Base-by-base conservation (phyloP, 1,140 invertebrate species). In the Hycleus cichorii region DNA sequence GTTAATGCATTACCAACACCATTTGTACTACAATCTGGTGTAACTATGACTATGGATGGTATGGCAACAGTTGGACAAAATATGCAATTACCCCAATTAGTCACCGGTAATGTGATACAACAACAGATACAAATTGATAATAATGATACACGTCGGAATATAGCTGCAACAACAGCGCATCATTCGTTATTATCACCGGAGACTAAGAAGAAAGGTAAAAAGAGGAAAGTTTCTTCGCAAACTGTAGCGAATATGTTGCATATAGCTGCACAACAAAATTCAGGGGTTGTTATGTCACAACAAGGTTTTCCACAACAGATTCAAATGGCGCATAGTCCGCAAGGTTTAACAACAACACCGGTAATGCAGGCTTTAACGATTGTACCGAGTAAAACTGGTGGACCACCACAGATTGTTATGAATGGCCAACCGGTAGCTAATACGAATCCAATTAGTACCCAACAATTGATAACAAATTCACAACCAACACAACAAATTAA, bases 1-100 rank as follows among this genome's bases (percentile, higher is more conserved):
- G 85, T 93, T 1, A 93, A 93, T 66, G 85, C 89, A 0, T 77
- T 93, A 59, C 86, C 87, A 59, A 81, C 87, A 12, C 88, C 89
- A 0, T 87, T 90, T 47, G 81, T 90, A 6, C 82, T 93, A 47
- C 89, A 89, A 73, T 86, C 86, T 3, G 81, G 87, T 3, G 83
- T 87, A 18, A 75, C 78, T 46, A 82, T 86, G 75, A 77, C 82
- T 3, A 77, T 85, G 5, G 84, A 89, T 74, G 83, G 85, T 57
- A 69, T 83, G 10, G 78, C 76, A 77, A 78, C 62, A 9, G 81
- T 86, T n/a, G 78, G 82, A 57, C 83, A 84, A 59, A 85, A 85
- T 58, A 75, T 82, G 42, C 83, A 84, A 47, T 73, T 86, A 66
- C 83, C 83, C 3, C 84, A 86, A 68, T 78, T 87, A 6, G 80